A percentile compares a stretch with the other conserved stretches of the same genome.
These are phyloP conservation scores for Anarsia innoxiella DNA, from an alignment of 2,888 invertebrate species.

Conservation along the genomic window DNA sequence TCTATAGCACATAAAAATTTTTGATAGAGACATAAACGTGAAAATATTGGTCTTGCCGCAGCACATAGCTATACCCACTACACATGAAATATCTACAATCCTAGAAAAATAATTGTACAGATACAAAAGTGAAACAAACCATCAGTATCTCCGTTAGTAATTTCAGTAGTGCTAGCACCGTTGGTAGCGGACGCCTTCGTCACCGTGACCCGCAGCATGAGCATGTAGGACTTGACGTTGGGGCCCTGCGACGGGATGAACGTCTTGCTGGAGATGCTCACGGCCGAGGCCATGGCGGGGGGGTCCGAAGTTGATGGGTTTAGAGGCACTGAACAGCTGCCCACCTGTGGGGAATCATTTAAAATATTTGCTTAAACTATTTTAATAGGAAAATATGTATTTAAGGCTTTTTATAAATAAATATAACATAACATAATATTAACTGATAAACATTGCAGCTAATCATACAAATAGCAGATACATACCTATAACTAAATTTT, in stretches of 20 bases:
- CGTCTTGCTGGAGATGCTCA: conserved; percentile 90
- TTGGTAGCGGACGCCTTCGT: conserved; percentile 41
- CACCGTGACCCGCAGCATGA: conserved; percentile 82
- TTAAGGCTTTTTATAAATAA: neutral
- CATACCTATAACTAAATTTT: too few species aligned
- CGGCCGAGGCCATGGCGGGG: conserved; percentile 81
- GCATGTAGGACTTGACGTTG: conserved; percentile 87
- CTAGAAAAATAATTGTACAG: too few species aligned
- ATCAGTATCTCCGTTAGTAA: conserved; percentile 67
- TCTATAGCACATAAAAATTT: too few species aligned
- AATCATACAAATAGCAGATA: too few species aligned
- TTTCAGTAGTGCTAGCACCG: conserved; percentile 58
- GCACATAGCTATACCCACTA: too few species aligned
- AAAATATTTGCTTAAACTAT: neutral
- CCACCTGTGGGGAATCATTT: conserved; percentile 68
- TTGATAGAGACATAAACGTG: too few species aligned
- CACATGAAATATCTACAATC: too few species aligned
- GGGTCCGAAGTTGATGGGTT: conserved; percentile 81
- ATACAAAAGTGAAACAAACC: conserved; percentile 44
- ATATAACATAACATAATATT: too few species aligned
- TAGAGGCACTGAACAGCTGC: conserved; percentile 82
- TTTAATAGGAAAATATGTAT: neutral
- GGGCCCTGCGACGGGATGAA: conserved; percentile 87
- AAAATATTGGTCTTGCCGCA: too few species aligned
- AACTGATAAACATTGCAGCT: too few species aligned